Evolutionary conservation across 2,113 vertebrate genomes (phyloP), one percentile per base, ranked within the genome.

Genomic region (Dipodomys spectabilis): DNA sequence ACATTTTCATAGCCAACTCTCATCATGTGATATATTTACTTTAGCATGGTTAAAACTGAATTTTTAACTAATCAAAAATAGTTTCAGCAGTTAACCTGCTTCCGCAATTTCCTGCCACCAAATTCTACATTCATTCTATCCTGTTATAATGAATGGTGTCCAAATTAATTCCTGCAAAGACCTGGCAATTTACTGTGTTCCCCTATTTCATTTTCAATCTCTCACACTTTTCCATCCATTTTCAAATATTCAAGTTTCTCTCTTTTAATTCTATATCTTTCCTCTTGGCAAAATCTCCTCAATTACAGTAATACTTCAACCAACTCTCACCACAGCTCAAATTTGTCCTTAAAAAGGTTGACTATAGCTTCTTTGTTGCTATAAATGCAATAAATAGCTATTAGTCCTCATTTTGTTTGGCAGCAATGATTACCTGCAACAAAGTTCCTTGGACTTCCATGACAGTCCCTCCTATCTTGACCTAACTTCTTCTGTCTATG

Each of bases 191-290:
- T n/a, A 80, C 57, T 45, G 45, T 44, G 15, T 81, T 57, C 25
- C 93, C 11, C 27, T 64, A 73, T 69, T 81, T 91, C 49, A 73
- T 67, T 92, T 84, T 80, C 71, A 81, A 74, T 13, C n/a, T 94
- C 74, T 74, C 19, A 72, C 3, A 81, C 30, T 75, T 88, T 82
- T 32, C 35, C 23, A 82, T 23, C 22, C 1, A 67, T 74, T 92
- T 93, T 86, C 82, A 95, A 90, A 90, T 87, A 90, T 67, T 75
- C 23, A 44, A 30, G 49, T 92, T 78, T 81, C 44, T 81, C 44
- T 57, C 45, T 57, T 72, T 88, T 74, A 88, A 82, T 85, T 93
- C 44, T 49, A 60, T 3, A 57, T 93, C n/a, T 73, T 12, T 82
- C 83, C 60, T 93, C 22, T 67, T 82, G 39, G 84, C 45, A 92